Conservation (phyloP, 2,888 invertebrate genomes). For the Mactromeris polynyma region DNA sequence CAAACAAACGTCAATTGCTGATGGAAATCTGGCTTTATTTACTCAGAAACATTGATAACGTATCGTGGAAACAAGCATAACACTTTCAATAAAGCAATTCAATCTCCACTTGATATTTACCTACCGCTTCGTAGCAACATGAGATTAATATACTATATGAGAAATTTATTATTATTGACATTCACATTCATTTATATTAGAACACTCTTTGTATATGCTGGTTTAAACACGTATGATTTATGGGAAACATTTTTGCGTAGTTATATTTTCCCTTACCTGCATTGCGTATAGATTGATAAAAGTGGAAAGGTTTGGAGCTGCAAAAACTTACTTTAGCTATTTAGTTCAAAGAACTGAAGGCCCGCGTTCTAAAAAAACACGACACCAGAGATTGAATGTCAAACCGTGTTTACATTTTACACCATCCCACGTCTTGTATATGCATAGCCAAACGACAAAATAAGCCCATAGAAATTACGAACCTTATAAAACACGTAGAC, state of each 20-base stretch:
- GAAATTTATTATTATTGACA: background rate
- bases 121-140: background rate
- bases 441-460: too few species aligned
- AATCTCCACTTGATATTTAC: background rate
- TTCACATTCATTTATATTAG: background rate
- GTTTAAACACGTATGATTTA: background rate
- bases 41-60: background rate
- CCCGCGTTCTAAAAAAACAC: background rate
- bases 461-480: too few species aligned
- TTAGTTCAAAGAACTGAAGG: background rate
- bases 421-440: too few species aligned
- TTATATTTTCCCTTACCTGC: background rate
- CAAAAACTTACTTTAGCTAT: background rate
- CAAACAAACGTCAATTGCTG: background rate
- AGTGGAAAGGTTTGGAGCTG: background rate
- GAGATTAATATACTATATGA: background rate
- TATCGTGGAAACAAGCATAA: background rate
- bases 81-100: background rate
- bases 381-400: background rate
- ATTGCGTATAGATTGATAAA: background rate
- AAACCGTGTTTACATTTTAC: background rate
- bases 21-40: background rate
- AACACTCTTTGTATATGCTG: background rate
- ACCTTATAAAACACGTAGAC: too few species aligned
- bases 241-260: background rate